Evolutionary conservation across 2,113 vertebrate species (phyloP), one percentile per base, ranked within the genome.

Genomic region (Melanotaenia duboulayi): DNA sequence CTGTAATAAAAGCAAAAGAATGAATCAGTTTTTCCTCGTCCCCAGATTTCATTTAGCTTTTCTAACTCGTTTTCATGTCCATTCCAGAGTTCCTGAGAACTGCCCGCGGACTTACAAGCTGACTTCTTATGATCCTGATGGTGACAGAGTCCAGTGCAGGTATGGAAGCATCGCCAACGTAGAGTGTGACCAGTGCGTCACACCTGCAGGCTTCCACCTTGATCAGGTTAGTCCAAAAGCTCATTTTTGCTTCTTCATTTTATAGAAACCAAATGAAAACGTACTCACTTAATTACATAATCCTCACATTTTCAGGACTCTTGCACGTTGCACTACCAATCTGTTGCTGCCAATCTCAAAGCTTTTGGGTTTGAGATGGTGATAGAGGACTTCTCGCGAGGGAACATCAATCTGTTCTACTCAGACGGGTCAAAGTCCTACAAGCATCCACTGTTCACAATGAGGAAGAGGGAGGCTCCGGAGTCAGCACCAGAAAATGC

Each of bases 81-180:
- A 1, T 49, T 81, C 4, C 61, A 90, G 94, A 67, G 78, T 93
- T 60, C 92, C 92, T 54, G 54, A 81, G 52, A 94, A 94, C 85
- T 94, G 93, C 75, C 87, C 80, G 0, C 83, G 89, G 10, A 69
- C 85, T 32, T 90, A 92, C 70, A 85, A 80, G 13, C 59, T 92
- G 61, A 44, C 80, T 44, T 44, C 90, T 11, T 86, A 84, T 67
- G 93, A 93, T 66, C 83, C 91, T 8, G 92, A 94, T 62, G 89
- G 84, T 2, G 93, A 94, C 65, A 44, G 19, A 12, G 90, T 93
- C 20, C 78, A 57, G 46, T 93, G 92, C 63, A 72, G 91, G 83
- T 88, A 89, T 75, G 92, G 91, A 70, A 68, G 35, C 3, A 0
- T 22, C 2, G 0, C 0, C 3, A 0, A 28, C 5, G 0, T 0